A percentile compares a stretch with the other conserved stretches of the same genome.
phyloP scores from a whole-genome alignment of 1,140 invertebrate species.

The Drosophila saltans region DNA sequence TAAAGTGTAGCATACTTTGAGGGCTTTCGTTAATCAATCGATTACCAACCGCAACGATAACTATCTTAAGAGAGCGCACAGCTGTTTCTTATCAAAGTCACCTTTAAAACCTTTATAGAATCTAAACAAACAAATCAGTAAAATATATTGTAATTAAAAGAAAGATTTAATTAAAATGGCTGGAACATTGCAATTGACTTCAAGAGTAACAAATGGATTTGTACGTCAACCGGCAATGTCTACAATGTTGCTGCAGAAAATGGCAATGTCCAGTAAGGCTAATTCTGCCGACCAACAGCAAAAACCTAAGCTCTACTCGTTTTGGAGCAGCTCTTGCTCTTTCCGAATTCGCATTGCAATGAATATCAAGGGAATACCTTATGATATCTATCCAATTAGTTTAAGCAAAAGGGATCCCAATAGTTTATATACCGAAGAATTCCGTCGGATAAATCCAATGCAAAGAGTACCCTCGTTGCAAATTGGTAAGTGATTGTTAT shows the following conservation, averaged over 20 bases:
- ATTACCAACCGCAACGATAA: neutral
- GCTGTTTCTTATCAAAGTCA: conserved; percentile 1
- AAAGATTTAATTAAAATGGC: neutral
- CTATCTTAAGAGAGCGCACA: neutral
- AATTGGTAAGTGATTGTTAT: conserved; percentile 85
- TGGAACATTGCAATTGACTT: neutral
- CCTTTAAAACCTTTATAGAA: neutral
- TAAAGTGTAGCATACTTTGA: conserved; percentile 28
- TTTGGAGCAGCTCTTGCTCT: conserved; percentile 94
- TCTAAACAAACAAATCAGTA: too few relatives aligned
- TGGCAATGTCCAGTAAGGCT: neutral
- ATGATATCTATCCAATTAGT: conserved; percentile 95
- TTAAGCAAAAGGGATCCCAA: conserved; percentile 91
- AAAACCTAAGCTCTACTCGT: conserved; percentile 92
- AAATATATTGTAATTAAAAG: neutral
- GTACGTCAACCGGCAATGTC: neutral
- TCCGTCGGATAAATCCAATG: conserved; percentile 94
- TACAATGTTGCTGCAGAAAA: neutral
- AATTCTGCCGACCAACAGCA: neutral
- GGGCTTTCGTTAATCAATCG: neutral
- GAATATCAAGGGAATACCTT: conserved; percentile 96
- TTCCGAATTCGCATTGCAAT: conserved; percentile 95
- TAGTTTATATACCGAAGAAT: conserved; percentile 92
- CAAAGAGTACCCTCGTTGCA: conserved; percentile 95
- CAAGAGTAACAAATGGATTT: neutral